These are phyloP conservation scores for Chloroclystis v-ata DNA, from an alignment of 2,888 invertebrate genomes.

Conservation along the genomic window DNA sequence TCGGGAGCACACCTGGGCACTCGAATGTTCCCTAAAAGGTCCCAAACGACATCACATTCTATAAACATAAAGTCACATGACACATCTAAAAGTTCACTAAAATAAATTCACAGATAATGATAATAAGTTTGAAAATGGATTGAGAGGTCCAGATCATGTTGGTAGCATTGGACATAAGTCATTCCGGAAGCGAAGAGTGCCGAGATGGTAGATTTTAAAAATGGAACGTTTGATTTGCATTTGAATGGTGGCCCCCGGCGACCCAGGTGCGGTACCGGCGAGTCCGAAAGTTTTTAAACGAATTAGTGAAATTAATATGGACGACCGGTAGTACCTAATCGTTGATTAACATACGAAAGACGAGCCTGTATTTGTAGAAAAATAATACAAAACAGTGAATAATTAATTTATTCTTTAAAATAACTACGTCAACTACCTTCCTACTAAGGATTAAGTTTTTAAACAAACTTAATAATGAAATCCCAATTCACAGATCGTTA, in stretches of 20 bases:
- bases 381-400: too few species aligned
- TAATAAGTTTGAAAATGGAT: constrained; percentile 38
- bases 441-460: too few species aligned
- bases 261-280: constrained; percentile 74
- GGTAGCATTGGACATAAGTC: constrained; percentile 71
- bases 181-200: constrained; percentile 72
- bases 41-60: constrained; percentile 61
- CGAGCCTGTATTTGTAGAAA: neutral
- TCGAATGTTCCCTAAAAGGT: constrained; percentile 74
- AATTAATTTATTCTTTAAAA: too few species aligned
- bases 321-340: constrained; percentile 55
- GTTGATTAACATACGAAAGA: constrained; percentile 53
- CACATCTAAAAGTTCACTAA: constrained; percentile 23
- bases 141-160: constrained; percentile 36
- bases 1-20: constrained; percentile 79
- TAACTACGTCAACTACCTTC: too few species aligned
- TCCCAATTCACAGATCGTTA: too few species aligned
- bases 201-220: constrained; percentile 78
- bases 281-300: constrained; percentile 54
- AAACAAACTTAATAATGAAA: too few species aligned
- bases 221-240: constrained; percentile 80
- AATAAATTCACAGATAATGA: constrained; percentile 22
- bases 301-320: constrained; percentile 55
- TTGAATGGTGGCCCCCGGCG: constrained; percentile 77
- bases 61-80: constrained; percentile 40